Conservation (phyloP, 1,140 invertebrate species). For the Ceratina japonica region DNA sequence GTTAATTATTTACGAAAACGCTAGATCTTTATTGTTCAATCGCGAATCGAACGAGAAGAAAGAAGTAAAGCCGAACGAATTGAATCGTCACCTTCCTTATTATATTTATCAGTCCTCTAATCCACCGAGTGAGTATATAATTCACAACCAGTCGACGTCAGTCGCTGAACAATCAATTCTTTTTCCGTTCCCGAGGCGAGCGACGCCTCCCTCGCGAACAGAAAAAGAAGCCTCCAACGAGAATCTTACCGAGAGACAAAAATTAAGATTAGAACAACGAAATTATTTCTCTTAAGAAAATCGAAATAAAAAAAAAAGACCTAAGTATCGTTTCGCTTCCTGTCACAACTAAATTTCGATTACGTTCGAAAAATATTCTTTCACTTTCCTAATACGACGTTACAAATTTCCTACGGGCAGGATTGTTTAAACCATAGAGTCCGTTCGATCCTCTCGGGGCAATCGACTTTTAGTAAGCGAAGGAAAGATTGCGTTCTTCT, state of each 20-base stretch:
- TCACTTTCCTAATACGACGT: background rate
- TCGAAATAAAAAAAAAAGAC: background rate
- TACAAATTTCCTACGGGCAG: no score
- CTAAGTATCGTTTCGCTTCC: constrained; percentile 2
- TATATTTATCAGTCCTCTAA: constrained; percentile 45
- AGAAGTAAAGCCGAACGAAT: background rate
- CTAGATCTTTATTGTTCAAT: constrained; percentile 26
- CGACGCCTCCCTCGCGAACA: constrained; percentile 4
- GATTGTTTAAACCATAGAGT: no score
- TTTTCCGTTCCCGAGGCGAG: constrained; percentile 20
- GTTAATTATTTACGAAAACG: constrained; percentile 16
- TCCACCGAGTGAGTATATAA: constrained; percentile 51
- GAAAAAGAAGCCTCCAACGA: constrained; percentile 5
- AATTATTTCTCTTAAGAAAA: constrained; percentile 13
- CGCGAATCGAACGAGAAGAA: constrained; percentile 1
- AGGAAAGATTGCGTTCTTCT: constrained; percentile 5
- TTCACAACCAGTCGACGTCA: constrained; percentile 56
- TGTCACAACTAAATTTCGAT: background rate
- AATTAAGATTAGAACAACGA: background rate
- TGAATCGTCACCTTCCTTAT: constrained; percentile 18
- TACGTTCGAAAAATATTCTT: background rate
- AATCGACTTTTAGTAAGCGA: background rate
- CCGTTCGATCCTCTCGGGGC: background rate
- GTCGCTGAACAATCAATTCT: background rate
- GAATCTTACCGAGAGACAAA: background rate